Percentiles rank a stretch among this genome's conserved stretches.
phyloP scores from a whole-genome alignment of 2,888 invertebrate species.

The Ischnura elegans region DNA sequence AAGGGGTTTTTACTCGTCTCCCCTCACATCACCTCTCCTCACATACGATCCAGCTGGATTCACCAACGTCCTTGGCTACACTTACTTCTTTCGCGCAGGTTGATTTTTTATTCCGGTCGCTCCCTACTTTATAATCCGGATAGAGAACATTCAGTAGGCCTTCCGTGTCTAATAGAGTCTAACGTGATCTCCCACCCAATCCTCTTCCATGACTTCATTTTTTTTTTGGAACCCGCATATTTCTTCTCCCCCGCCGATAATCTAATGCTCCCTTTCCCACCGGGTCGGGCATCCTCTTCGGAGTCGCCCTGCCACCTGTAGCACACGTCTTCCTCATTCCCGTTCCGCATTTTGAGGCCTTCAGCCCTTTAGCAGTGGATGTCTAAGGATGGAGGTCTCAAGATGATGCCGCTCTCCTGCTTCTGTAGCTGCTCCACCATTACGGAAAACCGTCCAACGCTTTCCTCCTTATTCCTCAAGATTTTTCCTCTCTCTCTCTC shows the following conservation, averaged over 20 bases:
- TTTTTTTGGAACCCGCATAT: neutral
- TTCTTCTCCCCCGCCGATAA: neutral
- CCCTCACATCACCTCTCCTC: no score
- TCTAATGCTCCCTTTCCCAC: neutral
- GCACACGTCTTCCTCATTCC: slow-evolving; percentile 33
- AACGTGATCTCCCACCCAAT: neutral
- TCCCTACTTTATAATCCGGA: slow-evolving; percentile 29
- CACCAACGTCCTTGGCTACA: no score
- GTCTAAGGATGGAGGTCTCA: neutral
- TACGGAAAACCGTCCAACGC: slow-evolving; percentile 10
- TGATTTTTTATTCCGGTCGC: neutral
- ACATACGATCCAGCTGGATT: no score
- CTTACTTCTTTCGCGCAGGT: no score
- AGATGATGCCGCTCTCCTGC: neutral
- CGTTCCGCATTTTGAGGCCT: slow-evolving; percentile 26
- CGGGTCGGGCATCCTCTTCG: neutral
- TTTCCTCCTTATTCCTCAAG: neutral
- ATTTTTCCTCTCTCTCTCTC: neutral
- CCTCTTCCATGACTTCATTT: neutral
- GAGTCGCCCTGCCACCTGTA: neutral
- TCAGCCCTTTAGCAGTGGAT: neutral
- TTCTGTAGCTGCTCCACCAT: slow-evolving; percentile 47
- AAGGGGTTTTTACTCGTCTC: no score
- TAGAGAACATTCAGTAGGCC: slow-evolving; percentile 49
- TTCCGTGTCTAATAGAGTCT: neutral